Conservation (phyloP, 2,888 invertebrate genomes). For the Drosophila cognata region DNA sequence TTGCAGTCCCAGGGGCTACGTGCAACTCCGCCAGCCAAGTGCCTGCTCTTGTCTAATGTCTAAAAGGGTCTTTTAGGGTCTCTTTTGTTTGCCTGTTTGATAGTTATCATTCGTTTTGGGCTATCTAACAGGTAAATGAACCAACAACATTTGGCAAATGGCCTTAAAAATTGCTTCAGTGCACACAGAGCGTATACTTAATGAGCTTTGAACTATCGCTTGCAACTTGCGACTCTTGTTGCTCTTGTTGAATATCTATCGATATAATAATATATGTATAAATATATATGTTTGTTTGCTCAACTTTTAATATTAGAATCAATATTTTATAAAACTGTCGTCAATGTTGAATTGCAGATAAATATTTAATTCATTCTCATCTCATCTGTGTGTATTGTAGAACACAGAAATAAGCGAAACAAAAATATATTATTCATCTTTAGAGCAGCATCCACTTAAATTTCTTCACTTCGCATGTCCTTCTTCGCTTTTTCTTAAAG, state of each 20-base stretch:
- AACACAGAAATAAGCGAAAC: not conserved
- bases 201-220: constrained; percentile 6
- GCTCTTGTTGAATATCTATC: not conserved
- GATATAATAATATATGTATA: not conserved
- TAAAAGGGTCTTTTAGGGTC: constrained; percentile 53
- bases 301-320: not conserved
- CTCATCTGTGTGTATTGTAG: not conserved
- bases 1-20: constrained; percentile 54
- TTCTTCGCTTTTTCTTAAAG: not conserved
- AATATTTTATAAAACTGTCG: not conserved
- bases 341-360: not conserved
- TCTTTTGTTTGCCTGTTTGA: constrained; percentile 41
- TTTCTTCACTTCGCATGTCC: not conserved
- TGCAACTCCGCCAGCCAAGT: constrained; percentile 10
- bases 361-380: not conserved
- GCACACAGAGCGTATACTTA: constrained; percentile 36
- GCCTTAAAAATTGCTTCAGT: not conserved
- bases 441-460: not conserved
- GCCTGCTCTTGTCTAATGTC: constrained; percentile 33
- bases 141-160: constrained; percentile 24
- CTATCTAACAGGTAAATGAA: constrained; percentile 50
- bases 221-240: not conserved
- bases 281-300: not conserved
- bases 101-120: constrained; percentile 50
- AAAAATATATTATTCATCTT: not conserved